These are phyloP conservation scores for Dascyllus trimaculatus DNA, from an alignment of 2,113 vertebrate genomes.

Conservation along the genomic window DNA sequence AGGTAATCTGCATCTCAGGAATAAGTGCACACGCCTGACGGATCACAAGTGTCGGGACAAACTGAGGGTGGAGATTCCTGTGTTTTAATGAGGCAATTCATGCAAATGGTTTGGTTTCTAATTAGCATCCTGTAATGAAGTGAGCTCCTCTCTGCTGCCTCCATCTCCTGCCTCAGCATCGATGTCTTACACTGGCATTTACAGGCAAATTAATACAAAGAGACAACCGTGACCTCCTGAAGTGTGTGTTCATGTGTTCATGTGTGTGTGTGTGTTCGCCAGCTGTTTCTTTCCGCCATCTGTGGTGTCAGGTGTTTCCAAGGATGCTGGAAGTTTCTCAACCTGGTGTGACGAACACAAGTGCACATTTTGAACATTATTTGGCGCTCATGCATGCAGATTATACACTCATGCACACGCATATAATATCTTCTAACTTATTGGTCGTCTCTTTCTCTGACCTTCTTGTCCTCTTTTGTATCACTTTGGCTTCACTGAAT, in stretches of 20 bases:
- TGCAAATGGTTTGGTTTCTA: slow-evolving; percentile 42
- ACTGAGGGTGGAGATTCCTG: slow-evolving; percentile 23
- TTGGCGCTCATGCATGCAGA: background rate
- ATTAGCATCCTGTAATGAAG: slow-evolving; percentile 61
- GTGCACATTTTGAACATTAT: slow-evolving; percentile 10
- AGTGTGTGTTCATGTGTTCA: background rate
- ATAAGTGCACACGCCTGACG: background rate
- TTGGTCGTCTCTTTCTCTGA: no score
- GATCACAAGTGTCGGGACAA: slow-evolving; percentile 3
- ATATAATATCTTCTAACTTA: background rate
- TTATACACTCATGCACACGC: background rate
- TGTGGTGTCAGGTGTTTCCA: slow-evolving; percentile 59
- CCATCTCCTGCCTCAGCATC: slow-evolving; percentile 15
- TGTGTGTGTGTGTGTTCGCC: slow-evolving; percentile 6
- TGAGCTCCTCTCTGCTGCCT: slow-evolving; percentile 26
- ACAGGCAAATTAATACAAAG: slow-evolving; percentile 47
- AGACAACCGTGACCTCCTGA: slow-evolving; percentile 63
- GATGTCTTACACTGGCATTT: slow-evolving; percentile 31
- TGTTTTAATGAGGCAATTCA: slow-evolving; percentile 56
- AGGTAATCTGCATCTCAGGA: slow-evolving; percentile 19
- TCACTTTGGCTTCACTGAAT: no score
- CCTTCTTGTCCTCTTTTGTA: no score
- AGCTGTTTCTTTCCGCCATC: slow-evolving; percentile 67
- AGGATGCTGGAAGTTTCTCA: slow-evolving; percentile 38
- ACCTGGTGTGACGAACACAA: slow-evolving; percentile 3